Evolutionary conservation across 2,113 vertebrate genomes (phyloP), one percentile per base, ranked within the genome.

Genomic region (Thymallus thymallus): DNA sequence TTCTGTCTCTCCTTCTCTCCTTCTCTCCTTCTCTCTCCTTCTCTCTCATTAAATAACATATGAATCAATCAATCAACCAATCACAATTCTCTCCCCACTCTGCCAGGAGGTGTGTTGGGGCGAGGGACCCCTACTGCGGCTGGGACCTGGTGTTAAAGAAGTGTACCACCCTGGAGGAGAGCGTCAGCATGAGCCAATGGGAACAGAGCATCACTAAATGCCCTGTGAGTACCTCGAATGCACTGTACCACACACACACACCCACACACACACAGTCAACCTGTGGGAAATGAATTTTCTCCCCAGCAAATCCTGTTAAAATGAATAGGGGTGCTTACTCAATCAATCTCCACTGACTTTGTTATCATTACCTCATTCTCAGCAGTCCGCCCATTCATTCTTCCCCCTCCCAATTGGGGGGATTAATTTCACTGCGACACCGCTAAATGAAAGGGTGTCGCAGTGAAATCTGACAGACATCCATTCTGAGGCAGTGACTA

Each of bases 41-140:
- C 29, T 32, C 65, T 71, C 24, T 24, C 66, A 65, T 66, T 30
- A 30, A 22, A 20, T 26, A 58, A 24, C 62, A 73, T 75, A 73
- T 69, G 16, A 55, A 76, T 41, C 35, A 41, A 41, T 41, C 35
- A 41, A 41, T 41, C 35, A 41, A 41, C 9, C 35, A 41, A 41
- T 51, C 3, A 18, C 48, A 18, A 51, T 51, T 51, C 16, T 18
- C 3, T 5, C n/a, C 29, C 41, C 76, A 41, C 9, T 73, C 45
- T 41, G 16, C 16, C 91, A 99, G 97, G 65, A 84, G 96, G 22
- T 99, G 97, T 76, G 91, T 96, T n/a, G 95, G 95, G 69, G 96
- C 97, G 69, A 95, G 97, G 75, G 97, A 99, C 87, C 97, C 97
- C 0, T 99, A 99, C 65, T 99, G 97, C 61, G 97, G 97, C 72